phyloP scores from a whole-genome alignment of 2,888 invertebrate species.

The Mythimna ferrago region DNA sequence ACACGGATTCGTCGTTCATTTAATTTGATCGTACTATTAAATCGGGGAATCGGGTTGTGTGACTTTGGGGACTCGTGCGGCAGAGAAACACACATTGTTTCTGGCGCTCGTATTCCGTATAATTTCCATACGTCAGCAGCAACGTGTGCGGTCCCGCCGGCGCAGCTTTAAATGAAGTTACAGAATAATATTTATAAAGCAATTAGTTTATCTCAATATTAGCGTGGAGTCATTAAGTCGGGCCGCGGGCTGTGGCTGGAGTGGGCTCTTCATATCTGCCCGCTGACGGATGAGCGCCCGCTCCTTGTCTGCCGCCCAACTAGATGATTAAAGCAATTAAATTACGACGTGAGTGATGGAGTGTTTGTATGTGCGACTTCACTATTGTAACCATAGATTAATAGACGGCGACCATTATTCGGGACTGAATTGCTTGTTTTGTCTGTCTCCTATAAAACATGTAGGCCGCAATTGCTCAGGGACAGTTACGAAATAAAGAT shows the following conservation, averaged over 20 bases:
- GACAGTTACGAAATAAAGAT: constrained; percentile 17
- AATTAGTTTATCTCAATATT: constrained; percentile 84
- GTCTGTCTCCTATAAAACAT: constrained; percentile 32
- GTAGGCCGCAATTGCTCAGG: constrained; percentile 16
- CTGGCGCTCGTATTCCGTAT: constrained; percentile 43
- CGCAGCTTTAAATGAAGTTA: constrained; percentile 75
- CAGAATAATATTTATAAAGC: constrained; percentile 81
- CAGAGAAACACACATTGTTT: constrained; percentile 47
- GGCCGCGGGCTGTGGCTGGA: constrained; percentile 61
- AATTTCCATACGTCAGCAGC: constrained; percentile 65
- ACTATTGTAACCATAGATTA: constrained; percentile 59
- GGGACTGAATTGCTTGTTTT: constrained; percentile 35
- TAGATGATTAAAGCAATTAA: constrained; percentile 78
- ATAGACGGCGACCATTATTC: constrained; percentile 50
- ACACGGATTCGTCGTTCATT: constrained; percentile 48
- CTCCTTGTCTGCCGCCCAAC: constrained; percentile 67
- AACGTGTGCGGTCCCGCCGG: constrained; percentile 73
- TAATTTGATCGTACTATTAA: constrained; percentile 49
- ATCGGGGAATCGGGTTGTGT: constrained; percentile 37
- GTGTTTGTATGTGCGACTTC: constrained; percentile 64
- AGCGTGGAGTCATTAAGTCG: constrained; percentile 78
- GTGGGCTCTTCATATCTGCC: constrained; percentile 72
- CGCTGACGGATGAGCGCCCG: constrained; percentile 76
- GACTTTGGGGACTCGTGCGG: constrained; percentile 34
- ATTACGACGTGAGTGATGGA: constrained; percentile 74